These are phyloP conservation scores for Macropus fuliginosus DNA, from an alignment of 2,797 vertebrate genomes.

Conservation along the genomic window DNA sequence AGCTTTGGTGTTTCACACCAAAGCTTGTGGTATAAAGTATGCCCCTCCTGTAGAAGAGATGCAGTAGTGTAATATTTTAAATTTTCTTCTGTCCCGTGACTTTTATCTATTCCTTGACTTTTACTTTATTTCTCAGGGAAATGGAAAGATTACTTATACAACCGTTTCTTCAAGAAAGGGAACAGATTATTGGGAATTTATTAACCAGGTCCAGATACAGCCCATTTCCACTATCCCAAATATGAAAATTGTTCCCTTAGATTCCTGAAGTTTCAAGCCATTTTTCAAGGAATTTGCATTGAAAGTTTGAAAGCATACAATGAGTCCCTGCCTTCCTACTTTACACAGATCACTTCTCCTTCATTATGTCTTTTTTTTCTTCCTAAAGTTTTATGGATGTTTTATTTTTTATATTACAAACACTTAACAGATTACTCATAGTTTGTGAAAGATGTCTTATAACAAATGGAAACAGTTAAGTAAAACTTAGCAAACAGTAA, in stretches of 20 bases:
- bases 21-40: neutral
- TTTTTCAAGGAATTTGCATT: too few species aligned
- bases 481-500: neutral
- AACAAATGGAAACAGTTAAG: neutral
- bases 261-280: too few species aligned
- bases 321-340: neutral
- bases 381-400: neutral
- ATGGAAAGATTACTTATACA: neutral
- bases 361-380: neutral
- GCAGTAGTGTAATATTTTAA: neutral
- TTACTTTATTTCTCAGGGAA: neutral
- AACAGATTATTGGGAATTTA: neutral
- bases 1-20: neutral
- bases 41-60: neutral
- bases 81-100: neutral
- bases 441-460: neutral
- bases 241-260: neutral
- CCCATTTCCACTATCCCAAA: neutral
- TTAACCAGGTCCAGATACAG: neutral
- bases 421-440: neutral
- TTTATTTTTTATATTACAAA: neutral
- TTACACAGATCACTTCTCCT: neutral
- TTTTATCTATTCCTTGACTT: neutral
- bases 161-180: neutral
- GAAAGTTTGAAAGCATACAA: too few species aligned